Percentiles rank a stretch among this genome's conserved stretches.
Evolutionary conservation across 2,113 vertebrate genomes (phyloP).

Genomic region (Protobothrops flavoviridis): DNA sequence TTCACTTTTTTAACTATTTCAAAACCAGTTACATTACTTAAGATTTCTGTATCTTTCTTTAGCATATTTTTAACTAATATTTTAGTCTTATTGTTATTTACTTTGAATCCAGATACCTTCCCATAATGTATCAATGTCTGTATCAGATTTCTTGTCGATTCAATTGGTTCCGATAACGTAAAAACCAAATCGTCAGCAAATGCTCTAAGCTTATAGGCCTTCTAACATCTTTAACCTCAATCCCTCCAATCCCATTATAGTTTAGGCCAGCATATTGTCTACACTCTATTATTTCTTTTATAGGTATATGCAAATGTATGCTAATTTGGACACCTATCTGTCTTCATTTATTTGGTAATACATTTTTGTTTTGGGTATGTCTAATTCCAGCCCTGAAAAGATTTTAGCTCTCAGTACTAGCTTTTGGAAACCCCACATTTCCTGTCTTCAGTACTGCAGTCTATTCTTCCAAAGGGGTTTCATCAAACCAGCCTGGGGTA

Average conservation of each 20-base stretch:
- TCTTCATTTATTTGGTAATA: neutral
- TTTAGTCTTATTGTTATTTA: too few relatives aligned
- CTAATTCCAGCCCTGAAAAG: neutral
- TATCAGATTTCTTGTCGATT: too few relatives aligned
- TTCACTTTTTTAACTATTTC: too few relatives aligned
- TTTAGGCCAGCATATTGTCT: neutral
- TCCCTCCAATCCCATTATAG: neutral
- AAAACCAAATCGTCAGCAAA: too few relatives aligned
- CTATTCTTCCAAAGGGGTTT: neutral
- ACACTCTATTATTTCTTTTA: neutral
- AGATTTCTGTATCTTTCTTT: too few relatives aligned
- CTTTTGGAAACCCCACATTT: neutral
- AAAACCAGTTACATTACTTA: too few relatives aligned
- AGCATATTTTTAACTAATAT: too few relatives aligned
- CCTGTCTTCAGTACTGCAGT: neutral
- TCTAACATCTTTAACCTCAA: neutral
- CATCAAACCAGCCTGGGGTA: neutral
- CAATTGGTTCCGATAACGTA: too few relatives aligned
- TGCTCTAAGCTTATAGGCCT: too few relatives aligned
- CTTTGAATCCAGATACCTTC: too few relatives aligned
- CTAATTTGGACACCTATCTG: neutral
- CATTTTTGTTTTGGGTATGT: neutral
- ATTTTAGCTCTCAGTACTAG: neutral
- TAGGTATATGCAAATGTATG: neutral
- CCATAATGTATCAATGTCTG: too few relatives aligned